Evolutionary conservation across 2,888 invertebrate species (phyloP).

Genomic region (Tryphoninae sp.): DNA sequence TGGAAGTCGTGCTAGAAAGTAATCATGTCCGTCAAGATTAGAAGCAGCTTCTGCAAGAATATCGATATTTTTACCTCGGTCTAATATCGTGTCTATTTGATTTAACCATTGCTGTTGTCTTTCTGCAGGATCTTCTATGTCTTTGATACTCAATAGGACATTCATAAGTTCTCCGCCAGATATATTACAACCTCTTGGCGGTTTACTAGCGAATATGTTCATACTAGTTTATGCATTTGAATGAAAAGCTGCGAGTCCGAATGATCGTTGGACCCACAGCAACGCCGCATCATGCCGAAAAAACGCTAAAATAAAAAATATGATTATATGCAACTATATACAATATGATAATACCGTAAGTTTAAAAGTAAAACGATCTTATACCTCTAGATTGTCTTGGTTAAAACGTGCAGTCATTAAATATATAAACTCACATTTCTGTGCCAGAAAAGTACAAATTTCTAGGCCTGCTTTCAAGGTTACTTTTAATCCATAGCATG

Average conservation of each 20-base stretch:
- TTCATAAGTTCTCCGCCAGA: constrained; percentile 20
- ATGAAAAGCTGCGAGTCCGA: constrained; percentile 47
- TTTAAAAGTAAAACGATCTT: neutral
- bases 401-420: constrained; percentile 52
- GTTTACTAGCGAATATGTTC: constrained; percentile 48
- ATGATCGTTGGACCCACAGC: constrained; percentile 55
- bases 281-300: constrained; percentile 46
- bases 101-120: constrained; percentile 7
- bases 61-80: neutral
- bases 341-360: neutral
- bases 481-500: constrained; percentile 50
- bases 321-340: neutral
- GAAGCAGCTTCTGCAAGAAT: constrained; percentile 6
- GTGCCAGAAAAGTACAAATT: constrained; percentile 25
- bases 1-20: constrained; percentile 22
- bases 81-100: constrained; percentile 40
- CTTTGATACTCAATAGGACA: neutral
- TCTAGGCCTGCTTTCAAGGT: constrained; percentile 51
- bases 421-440: constrained; percentile 35
- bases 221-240: constrained; percentile 41
- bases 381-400: constrained; percentile 45
- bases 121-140: neutral
- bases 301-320: constrained; percentile 28
- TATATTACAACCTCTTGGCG: constrained; percentile 55
- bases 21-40: constrained; percentile 35